phyloP scores from a whole-genome alignment of 2,113 vertebrate species.

The Cephalopterus ornatus region DNA sequence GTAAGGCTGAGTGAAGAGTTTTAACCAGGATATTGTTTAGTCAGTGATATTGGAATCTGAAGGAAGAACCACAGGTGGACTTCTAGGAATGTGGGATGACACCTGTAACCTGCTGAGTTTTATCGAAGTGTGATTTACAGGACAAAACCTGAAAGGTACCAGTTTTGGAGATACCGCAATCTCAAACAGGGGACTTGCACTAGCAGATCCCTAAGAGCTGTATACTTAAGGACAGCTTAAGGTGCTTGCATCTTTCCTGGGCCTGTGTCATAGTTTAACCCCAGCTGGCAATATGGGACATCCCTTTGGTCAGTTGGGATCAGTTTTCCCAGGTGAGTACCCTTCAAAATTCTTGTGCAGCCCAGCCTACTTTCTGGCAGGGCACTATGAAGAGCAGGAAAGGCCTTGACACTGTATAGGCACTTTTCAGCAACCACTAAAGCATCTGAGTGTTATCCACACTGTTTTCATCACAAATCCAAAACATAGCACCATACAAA shows the following conservation, averaged over 20 bases:
- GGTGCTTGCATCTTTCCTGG: neutral
- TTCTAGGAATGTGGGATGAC: neutral
- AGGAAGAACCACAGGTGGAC: neutral
- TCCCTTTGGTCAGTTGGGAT: neutral
- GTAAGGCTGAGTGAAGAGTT: neutral
- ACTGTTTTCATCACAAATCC: neutral
- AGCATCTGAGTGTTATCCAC: neutral
- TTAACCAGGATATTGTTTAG: neutral
- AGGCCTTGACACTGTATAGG: neutral
- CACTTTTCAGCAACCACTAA: neutral
- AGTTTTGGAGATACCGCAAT: neutral
- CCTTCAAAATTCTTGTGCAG: neutral
- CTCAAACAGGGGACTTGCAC: neutral
- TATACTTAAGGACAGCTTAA: neutral
- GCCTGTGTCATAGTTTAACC: neutral
- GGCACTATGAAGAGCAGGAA: neutral
- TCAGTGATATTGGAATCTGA: neutral
- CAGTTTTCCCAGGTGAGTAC: neutral
- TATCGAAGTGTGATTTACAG: neutral
- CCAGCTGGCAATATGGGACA: neutral
- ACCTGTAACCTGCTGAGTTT: neutral
- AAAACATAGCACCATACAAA: neutral
- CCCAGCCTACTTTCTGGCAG: neutral
- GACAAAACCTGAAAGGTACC: neutral
- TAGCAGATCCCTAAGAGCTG: neutral